Percentiles rank a stretch among this genome's conserved stretches.
These are phyloP conservation scores for Macropus fuliginosus DNA, from an alignment of 2,797 vertebrate genomes.

Conservation along the genomic window DNA sequence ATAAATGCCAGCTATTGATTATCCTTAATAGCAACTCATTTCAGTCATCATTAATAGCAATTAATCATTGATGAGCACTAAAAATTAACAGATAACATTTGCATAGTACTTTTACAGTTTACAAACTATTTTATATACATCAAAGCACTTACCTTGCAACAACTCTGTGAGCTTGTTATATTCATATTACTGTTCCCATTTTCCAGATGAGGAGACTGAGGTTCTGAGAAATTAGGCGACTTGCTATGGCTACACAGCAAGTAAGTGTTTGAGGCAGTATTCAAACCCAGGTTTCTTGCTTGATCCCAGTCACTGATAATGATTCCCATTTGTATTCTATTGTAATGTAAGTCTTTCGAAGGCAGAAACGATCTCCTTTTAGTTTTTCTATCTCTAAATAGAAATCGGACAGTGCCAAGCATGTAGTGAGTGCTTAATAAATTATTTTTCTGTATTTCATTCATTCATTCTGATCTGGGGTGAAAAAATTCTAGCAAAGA, in stretches of 20 bases:
- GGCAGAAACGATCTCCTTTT: background rate
- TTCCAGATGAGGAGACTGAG: background rate
- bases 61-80: background rate
- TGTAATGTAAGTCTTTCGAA: background rate
- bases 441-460: background rate
- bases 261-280: background rate
- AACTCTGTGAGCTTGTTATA: background rate
- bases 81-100: background rate
- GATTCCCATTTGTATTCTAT: background rate
- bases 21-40: background rate
- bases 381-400: background rate
- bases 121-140: background rate
- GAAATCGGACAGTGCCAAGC: background rate
- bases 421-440: background rate
- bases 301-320: background rate
- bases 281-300: background rate
- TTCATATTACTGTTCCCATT: background rate
- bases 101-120: background rate
- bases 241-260: background rate
- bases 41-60: background rate
- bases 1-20: background rate
- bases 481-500: background rate
- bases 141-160: background rate
- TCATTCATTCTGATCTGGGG: background rate
- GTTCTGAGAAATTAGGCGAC: background rate